Conservation (phyloP, 2,797 vertebrate species). For the Galaxias olidus region DNA sequence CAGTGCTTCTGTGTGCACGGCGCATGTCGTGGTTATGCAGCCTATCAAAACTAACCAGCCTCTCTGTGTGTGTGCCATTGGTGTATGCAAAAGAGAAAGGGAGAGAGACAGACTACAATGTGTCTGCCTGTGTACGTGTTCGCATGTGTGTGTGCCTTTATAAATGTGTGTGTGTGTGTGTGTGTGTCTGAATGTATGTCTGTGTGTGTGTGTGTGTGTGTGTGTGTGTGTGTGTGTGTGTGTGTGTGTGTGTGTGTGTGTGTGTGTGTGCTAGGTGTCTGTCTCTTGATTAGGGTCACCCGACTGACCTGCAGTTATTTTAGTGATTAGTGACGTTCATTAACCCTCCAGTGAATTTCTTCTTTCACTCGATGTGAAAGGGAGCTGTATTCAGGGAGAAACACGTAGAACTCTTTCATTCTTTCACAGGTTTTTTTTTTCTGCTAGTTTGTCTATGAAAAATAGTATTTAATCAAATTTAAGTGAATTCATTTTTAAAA, state of each 20-base stretch:
- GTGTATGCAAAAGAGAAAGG: too few species aligned
- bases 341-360: conserved; percentile 36
- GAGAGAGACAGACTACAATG: too few species aligned
- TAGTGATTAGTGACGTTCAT: conserved; percentile 39
- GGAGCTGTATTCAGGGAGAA: conserved; percentile 1
- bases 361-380: conserved; percentile 53
- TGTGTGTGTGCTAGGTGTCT: neutral
- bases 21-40: neutral
- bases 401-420: conserved; percentile 16
- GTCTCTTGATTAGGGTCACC: conserved; percentile 49
- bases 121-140: neutral
- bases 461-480: too few species aligned
- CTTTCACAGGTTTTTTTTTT: too few species aligned
- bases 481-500: too few species aligned
- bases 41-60: conserved; percentile 10
- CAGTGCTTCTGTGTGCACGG: conserved; percentile 23
- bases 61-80: neutral
- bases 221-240: neutral
- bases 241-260: conserved; percentile 14
- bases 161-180: conserved; percentile 9
- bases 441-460: too few species aligned
- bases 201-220: conserved; percentile 7
- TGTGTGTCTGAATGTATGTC: conserved; percentile 6
- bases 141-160: conserved; percentile 12
- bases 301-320: conserved; percentile 41